Evolutionary conservation across 2,888 invertebrate genomes (phyloP).

Genomic region (Norana najaformis): DNA sequence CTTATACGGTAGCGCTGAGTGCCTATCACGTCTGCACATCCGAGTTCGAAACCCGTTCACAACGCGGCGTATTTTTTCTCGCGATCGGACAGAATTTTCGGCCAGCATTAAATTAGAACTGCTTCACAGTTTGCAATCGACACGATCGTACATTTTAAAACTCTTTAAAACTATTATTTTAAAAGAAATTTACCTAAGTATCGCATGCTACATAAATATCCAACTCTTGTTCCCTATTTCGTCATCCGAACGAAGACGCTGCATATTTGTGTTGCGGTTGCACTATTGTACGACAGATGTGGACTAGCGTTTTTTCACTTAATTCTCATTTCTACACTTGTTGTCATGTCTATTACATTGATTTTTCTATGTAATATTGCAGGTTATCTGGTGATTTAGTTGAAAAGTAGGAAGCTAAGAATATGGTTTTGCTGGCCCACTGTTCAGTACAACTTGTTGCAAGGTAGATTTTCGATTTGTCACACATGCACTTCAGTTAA

Average conservation of each 20-base stretch:
- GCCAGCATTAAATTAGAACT: not conserved
- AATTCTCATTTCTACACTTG: too few species aligned
- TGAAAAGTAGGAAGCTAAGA: too few species aligned
- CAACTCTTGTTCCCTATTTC: not conserved
- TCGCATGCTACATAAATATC: not conserved
- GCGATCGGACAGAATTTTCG: not conserved
- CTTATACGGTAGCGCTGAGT: not conserved
- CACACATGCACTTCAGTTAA: too few species aligned
- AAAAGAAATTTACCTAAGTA: not conserved
- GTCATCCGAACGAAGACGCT: not conserved
- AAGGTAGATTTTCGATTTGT: too few species aligned
- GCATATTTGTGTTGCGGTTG: not conserved
- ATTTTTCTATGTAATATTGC: too few species aligned
- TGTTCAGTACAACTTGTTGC: too few species aligned
- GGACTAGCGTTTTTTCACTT: too few species aligned
- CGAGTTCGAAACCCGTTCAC: conserved; percentile 6
- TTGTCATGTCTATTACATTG: too few species aligned
- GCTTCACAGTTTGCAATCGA: not conserved
- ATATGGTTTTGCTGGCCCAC: too few species aligned
- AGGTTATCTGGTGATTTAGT: too few species aligned
- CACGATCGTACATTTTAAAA: not conserved
- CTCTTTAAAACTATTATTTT: not conserved
- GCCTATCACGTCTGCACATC: not conserved
- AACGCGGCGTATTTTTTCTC: not conserved
- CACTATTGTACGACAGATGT: not conserved